Evolutionary conservation across 2,797 vertebrate genomes (phyloP).

Genomic region (Propithecus deckenii): DNA sequence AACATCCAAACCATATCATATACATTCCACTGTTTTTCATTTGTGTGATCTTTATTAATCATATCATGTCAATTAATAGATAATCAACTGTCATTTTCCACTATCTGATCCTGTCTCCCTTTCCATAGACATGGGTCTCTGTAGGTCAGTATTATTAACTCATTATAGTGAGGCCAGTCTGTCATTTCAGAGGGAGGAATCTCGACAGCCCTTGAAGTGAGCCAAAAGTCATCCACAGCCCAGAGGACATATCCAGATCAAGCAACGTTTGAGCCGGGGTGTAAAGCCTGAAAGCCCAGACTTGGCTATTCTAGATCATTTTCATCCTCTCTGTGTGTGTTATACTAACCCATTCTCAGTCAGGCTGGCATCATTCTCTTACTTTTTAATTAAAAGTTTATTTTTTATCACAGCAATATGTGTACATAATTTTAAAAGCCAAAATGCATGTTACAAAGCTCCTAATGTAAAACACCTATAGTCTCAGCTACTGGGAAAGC

Average conservation of each 20-base stretch:
- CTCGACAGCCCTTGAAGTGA: background rate
- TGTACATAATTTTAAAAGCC: background rate
- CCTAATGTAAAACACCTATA: background rate
- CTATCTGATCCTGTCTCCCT: background rate
- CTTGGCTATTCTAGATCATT: background rate
- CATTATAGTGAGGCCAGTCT: background rate
- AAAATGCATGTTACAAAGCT: background rate
- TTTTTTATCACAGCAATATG: background rate
- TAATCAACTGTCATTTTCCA: background rate
- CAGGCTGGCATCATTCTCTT: background rate
- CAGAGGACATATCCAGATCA: background rate
- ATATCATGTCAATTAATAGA: background rate
- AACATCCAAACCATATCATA: background rate
- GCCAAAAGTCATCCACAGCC: background rate
- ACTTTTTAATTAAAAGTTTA: slow-evolving; percentile 29
- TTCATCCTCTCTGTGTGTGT: background rate
- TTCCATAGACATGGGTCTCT: slow-evolving; percentile 11
- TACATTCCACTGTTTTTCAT: background rate
- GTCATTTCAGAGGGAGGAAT: background rate
- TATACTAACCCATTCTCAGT: background rate
- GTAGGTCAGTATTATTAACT: background rate
- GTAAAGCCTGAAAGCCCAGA: background rate
- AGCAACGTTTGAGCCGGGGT: background rate
- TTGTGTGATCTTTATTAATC: background rate
- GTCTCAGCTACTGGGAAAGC: background rate